These are phyloP conservation scores for Malacoraja senta DNA, from an alignment of 2,797 vertebrate species.

Conservation along the genomic window DNA sequence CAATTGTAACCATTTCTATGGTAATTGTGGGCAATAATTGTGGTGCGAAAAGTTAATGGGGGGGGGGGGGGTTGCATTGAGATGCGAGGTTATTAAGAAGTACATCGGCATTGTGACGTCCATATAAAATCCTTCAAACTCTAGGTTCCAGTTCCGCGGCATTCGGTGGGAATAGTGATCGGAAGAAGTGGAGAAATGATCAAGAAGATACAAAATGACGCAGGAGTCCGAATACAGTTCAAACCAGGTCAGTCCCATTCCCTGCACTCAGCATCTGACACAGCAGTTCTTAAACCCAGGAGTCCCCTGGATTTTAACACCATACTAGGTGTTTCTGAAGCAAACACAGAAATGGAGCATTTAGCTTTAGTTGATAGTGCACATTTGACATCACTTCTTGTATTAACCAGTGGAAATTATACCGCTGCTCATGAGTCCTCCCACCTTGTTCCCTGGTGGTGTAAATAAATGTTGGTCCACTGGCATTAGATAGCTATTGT, in stretches of 20 bases:
- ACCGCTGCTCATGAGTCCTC: background rate
- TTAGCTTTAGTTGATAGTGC: background rate
- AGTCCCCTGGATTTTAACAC: background rate
- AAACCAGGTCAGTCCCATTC: constrained; percentile 72
- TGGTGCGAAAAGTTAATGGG: background rate
- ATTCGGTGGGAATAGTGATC: constrained; percentile 89
- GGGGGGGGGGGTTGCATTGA: background rate
- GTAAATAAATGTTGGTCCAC: background rate
- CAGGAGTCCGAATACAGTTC: constrained; percentile 91
- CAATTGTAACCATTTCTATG: background rate
- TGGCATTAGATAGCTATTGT: background rate
- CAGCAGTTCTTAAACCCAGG: background rate
- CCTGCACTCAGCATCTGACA: background rate
- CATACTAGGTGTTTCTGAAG: background rate
- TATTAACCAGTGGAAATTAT: background rate
- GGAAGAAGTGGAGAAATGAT: constrained; percentile 92
- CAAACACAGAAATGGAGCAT: background rate
- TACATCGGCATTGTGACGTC: background rate
- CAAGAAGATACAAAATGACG: constrained; percentile 92
- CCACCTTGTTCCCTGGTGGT: background rate
- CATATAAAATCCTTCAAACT: background rate
- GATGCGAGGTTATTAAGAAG: background rate
- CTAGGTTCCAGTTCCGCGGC: constrained; percentile 83
- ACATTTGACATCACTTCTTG: background rate
- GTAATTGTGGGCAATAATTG: background rate